A percentile compares a stretch with the other conserved stretches of the same genome.
Conservation (phyloP, 2,113 vertebrate genomes). For the Pangasianodon gigas region DNA sequence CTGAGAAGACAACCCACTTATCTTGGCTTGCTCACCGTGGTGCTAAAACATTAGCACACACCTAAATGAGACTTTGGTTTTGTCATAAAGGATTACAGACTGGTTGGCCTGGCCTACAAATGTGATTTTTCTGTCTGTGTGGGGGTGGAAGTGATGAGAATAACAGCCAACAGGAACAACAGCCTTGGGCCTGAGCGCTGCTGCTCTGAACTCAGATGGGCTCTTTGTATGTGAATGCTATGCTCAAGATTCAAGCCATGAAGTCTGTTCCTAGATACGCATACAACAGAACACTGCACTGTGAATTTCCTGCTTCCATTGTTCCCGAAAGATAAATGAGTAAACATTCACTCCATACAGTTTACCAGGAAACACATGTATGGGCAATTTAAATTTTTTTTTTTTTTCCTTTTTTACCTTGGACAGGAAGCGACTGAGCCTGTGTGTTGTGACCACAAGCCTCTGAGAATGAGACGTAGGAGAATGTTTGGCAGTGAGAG, state of each 20-base stretch:
- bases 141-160: conserved; percentile 34
- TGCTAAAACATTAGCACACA: conserved; percentile 39
- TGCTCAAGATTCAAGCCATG: conserved; percentile 8
- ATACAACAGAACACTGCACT: not conserved
- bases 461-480: conserved; percentile 17
- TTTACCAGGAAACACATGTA: not conserved
- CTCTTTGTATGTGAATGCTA: conserved; percentile 12
- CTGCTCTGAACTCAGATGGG: conserved; percentile 40
- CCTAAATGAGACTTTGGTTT: conserved; percentile 46
- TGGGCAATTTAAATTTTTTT: not conserved
- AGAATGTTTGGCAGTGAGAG: conserved; percentile 29
- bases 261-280: conserved; percentile 5
- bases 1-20: conserved; percentile 12
- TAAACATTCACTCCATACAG: not conserved
- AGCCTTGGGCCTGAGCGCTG: conserved; percentile 27
- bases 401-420: not conserved
- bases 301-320: not conserved
- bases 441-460: not conserved
- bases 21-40: not conserved
- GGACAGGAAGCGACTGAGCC: conserved; percentile 1
- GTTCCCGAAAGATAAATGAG: not conserved
- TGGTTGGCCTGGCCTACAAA: conserved; percentile 35
- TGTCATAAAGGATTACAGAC: conserved; percentile 47
- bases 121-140: conserved; percentile 46
- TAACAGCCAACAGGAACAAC: conserved; percentile 45